Evolutionary conservation across 2,113 vertebrate species (phyloP).

Genomic region (Arenaria interpres): DNA sequence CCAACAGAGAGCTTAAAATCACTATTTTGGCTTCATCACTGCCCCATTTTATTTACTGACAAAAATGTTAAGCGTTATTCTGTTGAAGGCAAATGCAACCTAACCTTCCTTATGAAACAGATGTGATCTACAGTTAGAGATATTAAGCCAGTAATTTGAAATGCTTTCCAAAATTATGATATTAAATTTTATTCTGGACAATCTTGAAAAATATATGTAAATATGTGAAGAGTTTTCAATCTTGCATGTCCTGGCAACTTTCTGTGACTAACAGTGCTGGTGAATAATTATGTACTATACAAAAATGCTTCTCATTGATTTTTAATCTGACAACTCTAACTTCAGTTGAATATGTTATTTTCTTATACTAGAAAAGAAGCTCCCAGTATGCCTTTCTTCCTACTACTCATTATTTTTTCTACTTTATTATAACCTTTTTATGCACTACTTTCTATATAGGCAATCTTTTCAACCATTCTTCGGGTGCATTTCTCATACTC

Average conservation of each 20-base stretch:
- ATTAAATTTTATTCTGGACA: not conserved
- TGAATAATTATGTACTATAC: not conserved
- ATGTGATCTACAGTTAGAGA: not conserved
- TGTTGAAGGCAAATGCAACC: not conserved
- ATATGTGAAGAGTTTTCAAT: not conserved
- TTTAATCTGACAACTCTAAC: not conserved
- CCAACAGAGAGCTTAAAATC: not conserved
- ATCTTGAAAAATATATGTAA: not conserved
- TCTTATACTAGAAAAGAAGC: not conserved
- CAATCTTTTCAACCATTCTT: not conserved
- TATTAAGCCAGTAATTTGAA: not conserved
- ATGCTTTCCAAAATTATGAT: not conserved
- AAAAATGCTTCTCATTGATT: not conserved
- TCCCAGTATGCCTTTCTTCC: not conserved
- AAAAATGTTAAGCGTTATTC: not conserved
- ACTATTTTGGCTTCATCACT: not conserved
- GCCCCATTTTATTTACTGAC: not conserved
- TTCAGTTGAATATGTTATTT: not conserved
- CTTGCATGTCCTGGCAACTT: not conserved
- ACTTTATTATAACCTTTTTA: not conserved
- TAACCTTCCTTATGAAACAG: not conserved
- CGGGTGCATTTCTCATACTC: not conserved
- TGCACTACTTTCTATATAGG: not conserved
- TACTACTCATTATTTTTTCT: not conserved
- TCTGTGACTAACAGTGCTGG: not conserved